Percentiles rank a stretch among this genome's conserved stretches.
Evolutionary conservation across 2,113 vertebrate species (phyloP).

Genomic region (Eleginops maclovinus): DNA sequence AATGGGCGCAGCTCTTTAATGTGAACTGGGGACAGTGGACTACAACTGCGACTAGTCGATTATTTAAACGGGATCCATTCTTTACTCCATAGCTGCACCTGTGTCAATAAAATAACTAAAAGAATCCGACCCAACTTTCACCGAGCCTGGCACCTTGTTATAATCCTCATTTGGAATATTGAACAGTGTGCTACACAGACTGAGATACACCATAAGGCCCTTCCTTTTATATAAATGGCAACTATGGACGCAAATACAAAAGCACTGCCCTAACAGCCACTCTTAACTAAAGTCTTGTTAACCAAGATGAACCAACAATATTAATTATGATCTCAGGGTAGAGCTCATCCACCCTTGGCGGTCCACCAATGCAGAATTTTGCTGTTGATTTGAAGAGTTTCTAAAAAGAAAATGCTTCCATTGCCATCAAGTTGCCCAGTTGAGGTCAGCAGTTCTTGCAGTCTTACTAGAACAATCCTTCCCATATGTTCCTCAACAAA

Average conservation of each 20-base stretch:
- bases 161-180: background rate
- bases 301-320: background rate
- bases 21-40: background rate
- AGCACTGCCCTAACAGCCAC: background rate
- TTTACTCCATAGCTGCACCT: too few species aligned
- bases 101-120: too few species aligned
- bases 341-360: background rate
- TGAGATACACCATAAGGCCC: background rate
- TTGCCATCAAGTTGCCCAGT: background rate
- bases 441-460: background rate
- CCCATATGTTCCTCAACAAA: background rate
- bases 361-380: background rate
- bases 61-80: background rate
- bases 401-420: background rate
- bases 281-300: background rate
- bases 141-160: background rate
- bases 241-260: background rate
- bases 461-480: background rate
- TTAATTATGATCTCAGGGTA: background rate
- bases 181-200: background rate
- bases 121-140: too few species aligned
- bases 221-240: background rate
- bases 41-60: background rate
- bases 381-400: background rate
- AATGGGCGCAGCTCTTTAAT: background rate